Conservation (phyloP, 1,140 invertebrate species). For the Drosophila aff. region DNA sequence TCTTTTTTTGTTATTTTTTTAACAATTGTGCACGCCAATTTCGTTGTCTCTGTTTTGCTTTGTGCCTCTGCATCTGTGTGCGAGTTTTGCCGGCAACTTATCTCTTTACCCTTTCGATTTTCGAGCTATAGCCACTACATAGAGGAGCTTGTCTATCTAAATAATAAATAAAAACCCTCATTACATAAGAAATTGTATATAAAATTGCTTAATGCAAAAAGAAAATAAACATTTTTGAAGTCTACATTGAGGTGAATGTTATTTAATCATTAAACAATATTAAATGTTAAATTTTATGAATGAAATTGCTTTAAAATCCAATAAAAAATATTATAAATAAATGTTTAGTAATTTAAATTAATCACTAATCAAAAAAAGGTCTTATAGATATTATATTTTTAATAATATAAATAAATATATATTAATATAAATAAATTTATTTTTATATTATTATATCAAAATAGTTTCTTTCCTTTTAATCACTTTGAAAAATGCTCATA, state of each 20-base stretch:
- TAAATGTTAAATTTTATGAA: neutral
- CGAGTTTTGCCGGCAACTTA: constrained; percentile 36
- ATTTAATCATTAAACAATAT: no score
- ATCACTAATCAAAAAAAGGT: neutral
- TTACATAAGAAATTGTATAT: no score
- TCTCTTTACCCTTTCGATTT: constrained; percentile 30
- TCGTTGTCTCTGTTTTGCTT: constrained; percentile 39
- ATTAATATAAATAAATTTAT: no score
- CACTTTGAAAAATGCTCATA: neutral
- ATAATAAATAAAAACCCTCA: neutral
- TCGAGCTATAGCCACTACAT: neutral
- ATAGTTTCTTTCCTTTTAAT: neutral
- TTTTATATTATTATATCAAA: no score
- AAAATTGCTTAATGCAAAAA: no score
- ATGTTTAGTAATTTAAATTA: no score
- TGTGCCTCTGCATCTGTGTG: constrained; percentile 7
- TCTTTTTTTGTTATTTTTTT: constrained; percentile 20
- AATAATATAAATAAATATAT: neutral
- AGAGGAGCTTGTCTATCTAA: neutral
- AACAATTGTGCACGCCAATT: constrained; percentile 62
- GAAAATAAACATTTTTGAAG: no score
- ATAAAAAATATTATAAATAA: no score
- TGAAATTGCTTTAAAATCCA: no score
- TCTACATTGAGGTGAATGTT: no score
- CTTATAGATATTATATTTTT: no score